phyloP scores from a whole-genome alignment of 2,888 invertebrate genomes.

The Fragum sueziense region DNA sequence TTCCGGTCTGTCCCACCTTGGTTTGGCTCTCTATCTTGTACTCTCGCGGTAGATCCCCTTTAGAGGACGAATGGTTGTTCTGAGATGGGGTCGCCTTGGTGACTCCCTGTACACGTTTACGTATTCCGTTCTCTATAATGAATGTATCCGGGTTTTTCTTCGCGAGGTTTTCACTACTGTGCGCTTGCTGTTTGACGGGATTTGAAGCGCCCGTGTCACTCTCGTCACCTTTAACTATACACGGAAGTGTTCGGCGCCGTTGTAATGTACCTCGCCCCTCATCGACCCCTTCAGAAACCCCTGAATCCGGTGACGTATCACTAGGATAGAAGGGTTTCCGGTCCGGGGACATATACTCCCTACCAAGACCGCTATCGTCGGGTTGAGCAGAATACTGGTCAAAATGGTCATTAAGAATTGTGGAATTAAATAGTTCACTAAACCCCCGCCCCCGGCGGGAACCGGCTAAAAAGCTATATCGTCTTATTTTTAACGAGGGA shows the following conservation, averaged over 20 bases:
- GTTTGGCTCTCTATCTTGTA: conserved; percentile 88
- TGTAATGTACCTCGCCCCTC: conserved; percentile 73
- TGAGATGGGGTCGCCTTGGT: conserved; percentile 62
- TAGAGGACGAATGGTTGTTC: conserved; percentile 83
- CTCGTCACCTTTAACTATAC: conserved; percentile 74
- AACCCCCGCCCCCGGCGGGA: conserved; percentile 76
- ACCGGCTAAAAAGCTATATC: conserved; percentile 78
- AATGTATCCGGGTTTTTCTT: conserved; percentile 77
- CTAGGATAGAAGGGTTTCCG: conserved; percentile 55
- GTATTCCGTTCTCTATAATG: conserved; percentile 81
- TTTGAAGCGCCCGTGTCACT: conserved; percentile 42
- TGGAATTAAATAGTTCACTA: conserved; percentile 79
- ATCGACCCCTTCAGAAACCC: conserved; percentile 76
- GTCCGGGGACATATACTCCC: conserved; percentile 67
- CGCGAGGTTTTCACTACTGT: conserved; percentile 76
- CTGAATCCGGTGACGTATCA: conserved; percentile 79
- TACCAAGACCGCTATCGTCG: conserved; percentile 77
- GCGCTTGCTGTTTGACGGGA: conserved; percentile 70
- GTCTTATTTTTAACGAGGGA: conserved; percentile 77
- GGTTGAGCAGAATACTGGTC: conserved; percentile 80
- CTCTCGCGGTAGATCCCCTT: conserved; percentile 83
- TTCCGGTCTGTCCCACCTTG: conserved; percentile 57
- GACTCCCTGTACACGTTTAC: conserved; percentile 79
- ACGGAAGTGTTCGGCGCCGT: conserved; percentile 79
- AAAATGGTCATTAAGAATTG: conserved; percentile 81